Percentiles rank a stretch among this genome's conserved stretches.
phyloP scores from a whole-genome alignment of 1,140 invertebrate species.

The Oryctes rhinoceros region DNA sequence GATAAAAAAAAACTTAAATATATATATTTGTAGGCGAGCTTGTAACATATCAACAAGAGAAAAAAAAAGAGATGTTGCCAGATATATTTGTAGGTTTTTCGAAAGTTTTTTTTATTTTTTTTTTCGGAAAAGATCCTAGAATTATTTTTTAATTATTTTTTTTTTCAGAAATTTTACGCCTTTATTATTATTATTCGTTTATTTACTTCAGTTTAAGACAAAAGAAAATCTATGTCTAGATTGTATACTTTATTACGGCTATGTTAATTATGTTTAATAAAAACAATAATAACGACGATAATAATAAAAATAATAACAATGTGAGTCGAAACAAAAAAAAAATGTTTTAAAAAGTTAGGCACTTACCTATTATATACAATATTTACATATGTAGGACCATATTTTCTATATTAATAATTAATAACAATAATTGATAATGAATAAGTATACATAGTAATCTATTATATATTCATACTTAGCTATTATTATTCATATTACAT shows the following conservation, averaged over 20 bases:
- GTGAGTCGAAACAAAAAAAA: conserved; percentile 8
- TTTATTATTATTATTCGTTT: not conserved
- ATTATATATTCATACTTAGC: conserved; percentile 31
- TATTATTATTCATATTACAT: conserved; percentile 33
- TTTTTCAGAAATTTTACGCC: not conserved
- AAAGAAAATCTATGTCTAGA: not conserved
- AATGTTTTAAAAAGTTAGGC: not conserved
- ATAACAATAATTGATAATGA: not conserved
- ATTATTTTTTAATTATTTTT: conserved; percentile 5
- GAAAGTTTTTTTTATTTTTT: not conserved
- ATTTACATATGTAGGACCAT: conserved; percentile 20
- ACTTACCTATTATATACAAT: not conserved
- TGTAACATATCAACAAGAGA: conserved; percentile 2
- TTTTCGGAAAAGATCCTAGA: not conserved
- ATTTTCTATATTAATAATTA: conserved; percentile 30
- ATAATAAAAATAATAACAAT: not conserved
- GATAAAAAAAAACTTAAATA: not conserved
- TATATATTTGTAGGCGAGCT: conserved; percentile 7
- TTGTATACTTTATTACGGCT: not conserved
- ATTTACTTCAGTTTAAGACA: not conserved
- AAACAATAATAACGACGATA: conserved; percentile 8
- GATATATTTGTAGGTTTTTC: not conserved
- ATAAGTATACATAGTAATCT: not conserved
- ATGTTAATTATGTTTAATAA: conserved; percentile 28
- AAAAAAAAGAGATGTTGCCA: not conserved